Evolutionary conservation across 2,888 invertebrate genomes (phyloP), one percentile per base, ranked within the genome.

Genomic region (Cactoblastis cactorum): DNA sequence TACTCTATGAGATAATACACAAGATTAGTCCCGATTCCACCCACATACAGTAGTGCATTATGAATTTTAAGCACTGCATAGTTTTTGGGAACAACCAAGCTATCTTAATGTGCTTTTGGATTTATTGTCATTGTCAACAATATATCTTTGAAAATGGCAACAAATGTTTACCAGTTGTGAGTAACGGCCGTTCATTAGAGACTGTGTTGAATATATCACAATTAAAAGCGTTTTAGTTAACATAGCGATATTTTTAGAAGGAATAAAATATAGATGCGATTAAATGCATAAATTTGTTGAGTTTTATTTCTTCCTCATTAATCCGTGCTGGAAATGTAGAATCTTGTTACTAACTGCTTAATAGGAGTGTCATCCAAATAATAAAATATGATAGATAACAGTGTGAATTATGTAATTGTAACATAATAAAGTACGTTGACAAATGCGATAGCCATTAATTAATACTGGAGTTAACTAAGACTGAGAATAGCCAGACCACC

Each of bases 1-100:
- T n/a, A n/a, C 62, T 63, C 55, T 61, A 54, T 57, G 53, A 74
- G 84, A 83, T 85, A 82, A 78, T 69, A 62, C 53, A 49, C 51
- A 54, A 71, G 80, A 80, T 81, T 79, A 74, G 58, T 57, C 57
- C 65, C 69, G 72, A 75, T 72, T 71, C 72, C 71, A 53, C 73
- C 80, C 75, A 81, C 78, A 79, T 80, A 78, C 73, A 68, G 80
- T 74, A 77, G 76, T 78, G 70, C 65, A 69, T 77, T 80, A 77
- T 77, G 80, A 76, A 76, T 71, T 67, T 70, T 68, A 76, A 77
- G 69, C 74, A 68, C 78, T 71, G 69, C 65, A 71, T 66, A 52
- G 63, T 59, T 57, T 65, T 69, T 64, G 67, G 67, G 76, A 73
- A 66, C 54, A 70, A 71, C 71, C 63, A 67, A n/a, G 69, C 78